Percentiles rank a stretch among this genome's conserved stretches.
Evolutionary conservation across 1,140 invertebrate species (phyloP).

Genomic region (Thalassaphorura encarpata): DNA sequence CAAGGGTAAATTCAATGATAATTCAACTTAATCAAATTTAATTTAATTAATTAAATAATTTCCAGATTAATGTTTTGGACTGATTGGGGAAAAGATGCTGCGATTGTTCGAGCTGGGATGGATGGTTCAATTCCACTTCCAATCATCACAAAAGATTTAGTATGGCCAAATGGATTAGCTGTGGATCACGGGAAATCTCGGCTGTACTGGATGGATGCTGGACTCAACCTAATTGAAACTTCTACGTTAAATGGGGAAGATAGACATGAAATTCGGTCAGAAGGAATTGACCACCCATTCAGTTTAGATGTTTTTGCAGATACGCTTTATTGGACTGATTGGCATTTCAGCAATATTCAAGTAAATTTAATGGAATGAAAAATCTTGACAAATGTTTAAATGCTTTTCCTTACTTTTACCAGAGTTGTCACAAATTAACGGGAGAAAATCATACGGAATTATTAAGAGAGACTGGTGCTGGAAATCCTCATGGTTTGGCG

Average conservation of each 20-base stretch:
- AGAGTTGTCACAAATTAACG: constrained; percentile 37
- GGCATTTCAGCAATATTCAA: constrained; percentile 40
- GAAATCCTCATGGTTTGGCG: constrained; percentile 39
- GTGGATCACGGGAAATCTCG: constrained; percentile 40
- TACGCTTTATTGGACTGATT: constrained; percentile 77
- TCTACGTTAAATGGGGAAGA: constrained; percentile 67
- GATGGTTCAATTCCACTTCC: constrained; percentile 58
- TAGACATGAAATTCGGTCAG: constrained; percentile 38
- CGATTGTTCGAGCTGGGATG: constrained; percentile 70
- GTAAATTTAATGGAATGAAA: constrained; percentile 1
- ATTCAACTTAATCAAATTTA: not conserved
- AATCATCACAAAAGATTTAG: constrained; percentile 60
- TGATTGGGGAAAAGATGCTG: constrained; percentile 62
- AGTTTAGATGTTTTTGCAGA: constrained; percentile 78
- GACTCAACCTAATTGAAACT: constrained; percentile 67
- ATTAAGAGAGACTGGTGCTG: too few relatives aligned
- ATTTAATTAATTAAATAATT: constrained; percentile 36
- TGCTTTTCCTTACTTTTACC: not conserved
- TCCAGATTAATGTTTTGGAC: constrained; percentile 72
- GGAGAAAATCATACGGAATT: constrained; percentile 36
- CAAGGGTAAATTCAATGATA: constrained; percentile 30
- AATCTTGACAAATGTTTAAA: not conserved
- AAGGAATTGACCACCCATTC: constrained; percentile 53
- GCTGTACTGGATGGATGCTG: constrained; percentile 83
- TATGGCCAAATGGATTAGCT: constrained; percentile 44